Evolutionary conservation across 2,113 vertebrate genomes (phyloP), one percentile per base, ranked within the genome.

Genomic region (Anarrhichthys ocellatus): DNA sequence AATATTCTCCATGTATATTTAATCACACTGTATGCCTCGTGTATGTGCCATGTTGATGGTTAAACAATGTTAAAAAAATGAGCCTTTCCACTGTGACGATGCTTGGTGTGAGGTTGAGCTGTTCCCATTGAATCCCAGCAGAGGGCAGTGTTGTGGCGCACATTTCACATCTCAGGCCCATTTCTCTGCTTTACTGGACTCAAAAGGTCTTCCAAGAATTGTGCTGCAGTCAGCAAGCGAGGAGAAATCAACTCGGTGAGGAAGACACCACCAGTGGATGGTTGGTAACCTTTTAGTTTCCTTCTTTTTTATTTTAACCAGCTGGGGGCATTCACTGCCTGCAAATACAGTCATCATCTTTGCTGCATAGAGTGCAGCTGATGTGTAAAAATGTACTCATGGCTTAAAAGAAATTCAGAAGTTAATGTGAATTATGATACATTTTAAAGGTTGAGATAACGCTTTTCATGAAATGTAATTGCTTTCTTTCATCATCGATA

Each of bases 51-150:
- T 56, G n/a, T 17, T 52, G 15, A 6, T n/a, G 42, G 27, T 62
- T 46, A 59, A 66, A 79, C 2, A 20, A 11, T 44, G 27, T 36
- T 74, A 2, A 69, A 71, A 69, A 68, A 78, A 36, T 1, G n/a
- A 48, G 2, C 9, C 65, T 83, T 27, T 32, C 29, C 18, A 22
- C 4, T 20, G 22, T 48, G 36, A 38, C 15, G 20, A 24, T 78
- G 67, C 6, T 5, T 15, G 40, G 2, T 75, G 38, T 63, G 40
- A 34, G 78, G 29, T 34, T 61, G 36, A 42, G 73, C 56, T 40
- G 5, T 69, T 85, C 66, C 64, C 6, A 2, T 1, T 65, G n/a
- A 4, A 17, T 5, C 20, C 91, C 93, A 87, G 72, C 72, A 92
- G 90, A 82, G 90, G 89, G 89, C 14, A 20, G 65, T 82, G 72